Evolutionary conservation across 2,888 invertebrate genomes (phyloP), one percentile per base, ranked within the genome.

Genomic region (Timema podura): DNA sequence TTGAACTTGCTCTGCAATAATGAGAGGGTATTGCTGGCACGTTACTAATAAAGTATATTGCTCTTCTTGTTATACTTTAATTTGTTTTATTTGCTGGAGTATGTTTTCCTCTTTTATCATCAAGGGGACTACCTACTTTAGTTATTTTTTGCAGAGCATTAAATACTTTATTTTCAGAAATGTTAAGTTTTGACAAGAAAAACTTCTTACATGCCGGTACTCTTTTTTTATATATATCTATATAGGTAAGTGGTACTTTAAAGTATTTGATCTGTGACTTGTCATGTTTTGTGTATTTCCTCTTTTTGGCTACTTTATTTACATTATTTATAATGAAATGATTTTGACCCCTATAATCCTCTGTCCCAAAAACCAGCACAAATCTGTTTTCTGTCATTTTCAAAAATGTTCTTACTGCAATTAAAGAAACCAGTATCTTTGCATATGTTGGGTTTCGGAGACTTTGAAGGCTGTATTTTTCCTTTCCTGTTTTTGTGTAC

Each of bases 401-500:
- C 59, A 9, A 45, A 59, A 59, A 59, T 44, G 59, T 59, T 59
- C 6, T 59, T 59, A 16, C 45, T 59, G 59, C 59, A 59, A 30
- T 59, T 59, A 30, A 59, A 59, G 15, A 59, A 59, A 11, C 59
- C 6, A 30, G 59, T 59, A 16, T 59, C 59, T 59, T 16, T 15
- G 13, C 59, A 6, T 59, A 59, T 45, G 9, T 1, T 0, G 5
- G 59, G 16, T 59, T 59, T 59, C 59, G 16, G 59, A 59, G 10
- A 10, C 16, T 59, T 59, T 6, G 59, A 11, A 44, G 16, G 59
- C 30, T 45, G 59, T 59, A 59, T 59, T 59, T 59, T 15, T 2
- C 59, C 16, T 59, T 59, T 59, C 30, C 59, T 59, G 59, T 59
- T 59, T 45, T 59, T 59, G 13, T 59, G 59, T 59, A 44, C 59